phyloP scores from a whole-genome alignment of 2,113 vertebrate genomes.

The Cygnus buccinator region DNA sequence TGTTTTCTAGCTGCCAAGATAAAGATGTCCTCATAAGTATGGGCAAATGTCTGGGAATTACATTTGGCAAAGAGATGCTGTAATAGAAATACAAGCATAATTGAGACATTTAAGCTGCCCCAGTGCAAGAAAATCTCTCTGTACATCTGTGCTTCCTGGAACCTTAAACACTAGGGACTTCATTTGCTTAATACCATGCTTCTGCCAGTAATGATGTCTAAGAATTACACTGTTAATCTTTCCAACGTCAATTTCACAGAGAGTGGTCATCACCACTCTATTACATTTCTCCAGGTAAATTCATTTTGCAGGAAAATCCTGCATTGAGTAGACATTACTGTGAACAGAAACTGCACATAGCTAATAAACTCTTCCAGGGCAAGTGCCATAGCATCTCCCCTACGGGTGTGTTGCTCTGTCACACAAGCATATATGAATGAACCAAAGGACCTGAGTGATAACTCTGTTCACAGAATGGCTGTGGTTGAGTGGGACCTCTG shows the following conservation, averaged over 20 bases:
- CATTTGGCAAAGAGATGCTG: constrained; percentile 19
- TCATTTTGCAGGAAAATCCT: constrained; percentile 36
- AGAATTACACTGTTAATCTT: constrained; percentile 56
- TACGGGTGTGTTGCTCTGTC: neutral
- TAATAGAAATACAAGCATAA: constrained; percentile 61
- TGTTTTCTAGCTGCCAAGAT: constrained; percentile 30
- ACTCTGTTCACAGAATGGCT: neutral
- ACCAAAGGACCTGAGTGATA: neutral
- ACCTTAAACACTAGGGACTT: constrained; percentile 54
- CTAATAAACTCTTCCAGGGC: neutral
- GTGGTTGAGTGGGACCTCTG: neutral
- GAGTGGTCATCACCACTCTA: constrained; percentile 19
- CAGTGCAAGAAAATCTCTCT: constrained; percentile 50
- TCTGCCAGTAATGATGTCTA: constrained; percentile 47
- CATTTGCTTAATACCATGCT: constrained; percentile 57
- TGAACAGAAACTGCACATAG: neutral
- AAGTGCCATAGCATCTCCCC: neutral
- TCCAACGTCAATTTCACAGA: constrained; percentile 49
- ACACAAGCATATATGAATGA: neutral
- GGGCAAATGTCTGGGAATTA: constrained; percentile 45
- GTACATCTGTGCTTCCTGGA: constrained; percentile 59
- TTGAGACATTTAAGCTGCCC: constrained; percentile 62
- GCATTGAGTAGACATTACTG: neutral
- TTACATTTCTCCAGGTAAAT: constrained; percentile 63
- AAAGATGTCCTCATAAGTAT: constrained; percentile 15